These are phyloP conservation scores for Ceramica pisi DNA, from an alignment of 2,888 invertebrate genomes.

Conservation along the genomic window DNA sequence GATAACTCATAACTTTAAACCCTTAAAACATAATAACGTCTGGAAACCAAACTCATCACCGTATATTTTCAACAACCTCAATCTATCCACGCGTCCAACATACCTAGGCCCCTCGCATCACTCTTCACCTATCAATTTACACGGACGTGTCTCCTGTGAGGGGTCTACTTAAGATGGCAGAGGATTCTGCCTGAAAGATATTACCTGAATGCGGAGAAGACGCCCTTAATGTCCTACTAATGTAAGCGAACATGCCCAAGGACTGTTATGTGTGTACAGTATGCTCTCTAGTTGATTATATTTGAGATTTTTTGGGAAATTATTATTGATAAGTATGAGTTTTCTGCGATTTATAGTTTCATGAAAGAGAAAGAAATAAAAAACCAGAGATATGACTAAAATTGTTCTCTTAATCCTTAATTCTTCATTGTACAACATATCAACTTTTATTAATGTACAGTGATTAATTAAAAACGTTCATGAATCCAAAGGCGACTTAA, in stretches of 20 bases:
- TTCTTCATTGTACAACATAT: no score
- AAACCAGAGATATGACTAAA: no score
- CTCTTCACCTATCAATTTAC: slow-evolving; percentile 5
- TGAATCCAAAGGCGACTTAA: no score
- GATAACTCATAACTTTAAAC: background rate
- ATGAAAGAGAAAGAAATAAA: no score
- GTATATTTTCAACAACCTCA: slow-evolving; percentile 57
- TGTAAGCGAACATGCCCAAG: slow-evolving; percentile 70
- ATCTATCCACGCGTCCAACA: slow-evolving; percentile 58
- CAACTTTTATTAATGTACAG: no score
- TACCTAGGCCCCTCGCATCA: slow-evolving; percentile 49
- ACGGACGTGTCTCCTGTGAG: slow-evolving; percentile 9
- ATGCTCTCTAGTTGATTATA: slow-evolving; percentile 49
- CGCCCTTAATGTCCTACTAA: slow-evolving; percentile 77
- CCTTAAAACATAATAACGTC: background rate
- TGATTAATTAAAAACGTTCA: no score
- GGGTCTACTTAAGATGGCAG: slow-evolving; percentile 63
- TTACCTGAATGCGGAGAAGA: slow-evolving; percentile 74
- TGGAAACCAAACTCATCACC: slow-evolving; percentile 36
- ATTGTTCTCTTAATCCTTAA: no score
- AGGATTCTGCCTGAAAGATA: slow-evolving; percentile 68
- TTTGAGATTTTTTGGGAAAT: slow-evolving; percentile 10
- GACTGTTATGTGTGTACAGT: slow-evolving; percentile 55
- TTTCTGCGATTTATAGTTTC: background rate
- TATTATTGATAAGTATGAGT: slow-evolving; percentile 18